Base-by-base conservation (phyloP, 2,888 invertebrate genomes). In the Pristionchus exspectatus region DNA sequence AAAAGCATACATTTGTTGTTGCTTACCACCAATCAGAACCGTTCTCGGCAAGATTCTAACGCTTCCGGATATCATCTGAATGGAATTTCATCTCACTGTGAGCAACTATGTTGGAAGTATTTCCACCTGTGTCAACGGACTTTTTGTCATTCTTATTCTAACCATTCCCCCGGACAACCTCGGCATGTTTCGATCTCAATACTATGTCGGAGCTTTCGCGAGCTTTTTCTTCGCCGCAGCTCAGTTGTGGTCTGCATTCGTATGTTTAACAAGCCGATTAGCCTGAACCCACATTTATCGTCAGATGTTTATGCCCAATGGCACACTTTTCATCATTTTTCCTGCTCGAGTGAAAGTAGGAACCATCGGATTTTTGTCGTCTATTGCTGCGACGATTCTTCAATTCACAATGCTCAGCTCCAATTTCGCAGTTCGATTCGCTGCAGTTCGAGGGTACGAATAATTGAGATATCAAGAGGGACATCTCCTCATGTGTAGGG, bases 101-200 rank as follows among this genome's bases (percentile, higher is more conserved):
- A 74, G 38, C 38, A 74, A 74, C 38, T 74, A 38, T 74, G 74
- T 74, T 9, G 74, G 74, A 27, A 74, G 74, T 18, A 2, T 74
- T n/a, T 81, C 81, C n/a, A 81, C 81, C 10, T 9, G 50, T 10
- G 12, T 81, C n/a, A 81, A 81, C 18, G 81, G 81, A 4, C n/a
- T 81, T n/a, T 81, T 50, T 50, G 10, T 81, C 10, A 38, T 81
- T 2, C 50, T 81, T n/a, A 81, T 81, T 7, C 14, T 81, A n/a
- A 0, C 24, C 14, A 1, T 2, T 24, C 81, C 81, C 4, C 81
- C 81, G 5, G 27, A 81, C 27, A 44, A 81, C 14, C 81, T 81
- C n/a, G 81, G 81, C 7, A 50, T 50, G 5, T 81, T 50, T n/a
- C 44, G 50, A 4, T 81, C 50, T 10, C 44, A 81, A n/a, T 81